A percentile compares a stretch with the other conserved stretches of the same genome.
phyloP scores from a whole-genome alignment of 1,140 invertebrate genomes.

The Nixonia krombeini region DNA sequence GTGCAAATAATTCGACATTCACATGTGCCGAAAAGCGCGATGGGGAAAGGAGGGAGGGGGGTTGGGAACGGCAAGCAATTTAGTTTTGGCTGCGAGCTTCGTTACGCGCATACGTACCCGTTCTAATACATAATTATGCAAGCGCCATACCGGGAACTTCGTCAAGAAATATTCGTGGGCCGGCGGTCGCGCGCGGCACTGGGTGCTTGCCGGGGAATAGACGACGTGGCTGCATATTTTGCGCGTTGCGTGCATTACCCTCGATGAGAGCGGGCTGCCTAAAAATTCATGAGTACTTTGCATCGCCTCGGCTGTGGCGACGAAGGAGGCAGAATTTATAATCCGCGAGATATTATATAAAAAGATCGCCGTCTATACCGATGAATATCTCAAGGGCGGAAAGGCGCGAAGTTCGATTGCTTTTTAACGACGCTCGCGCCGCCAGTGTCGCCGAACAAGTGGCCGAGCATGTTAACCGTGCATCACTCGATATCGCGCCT shows the following conservation, averaged over 20 bases:
- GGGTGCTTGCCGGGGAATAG: not conserved
- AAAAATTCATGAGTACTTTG: constrained; percentile 49
- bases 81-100: constrained; percentile 3
- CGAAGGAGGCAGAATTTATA: constrained; percentile 39
- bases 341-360: constrained; percentile 17
- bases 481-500: too few species aligned
- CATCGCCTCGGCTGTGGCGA: constrained; percentile 18
- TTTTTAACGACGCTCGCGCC: constrained; percentile 1
- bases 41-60: too few species aligned
- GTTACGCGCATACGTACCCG: constrained; percentile 15
- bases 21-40: too few species aligned
- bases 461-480: too few species aligned
- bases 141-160: constrained; percentile 21
- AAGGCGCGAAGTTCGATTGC: not conserved
- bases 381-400: not conserved
- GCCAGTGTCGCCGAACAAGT: too few species aligned
- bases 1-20: too few species aligned
- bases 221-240: constrained; percentile 38
- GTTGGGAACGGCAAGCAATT: constrained; percentile 8
- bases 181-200: constrained; percentile 8
- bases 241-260: constrained; percentile 39
- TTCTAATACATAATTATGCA: constrained; percentile 30
- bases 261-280: constrained; percentile 28
- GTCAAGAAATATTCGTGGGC: constrained; percentile 31
- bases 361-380: constrained; percentile 32